Percentiles rank a stretch among this genome's conserved stretches.
Evolutionary conservation across 2,888 invertebrate species (phyloP).

Genomic region (Lissonota sp.): DNA sequence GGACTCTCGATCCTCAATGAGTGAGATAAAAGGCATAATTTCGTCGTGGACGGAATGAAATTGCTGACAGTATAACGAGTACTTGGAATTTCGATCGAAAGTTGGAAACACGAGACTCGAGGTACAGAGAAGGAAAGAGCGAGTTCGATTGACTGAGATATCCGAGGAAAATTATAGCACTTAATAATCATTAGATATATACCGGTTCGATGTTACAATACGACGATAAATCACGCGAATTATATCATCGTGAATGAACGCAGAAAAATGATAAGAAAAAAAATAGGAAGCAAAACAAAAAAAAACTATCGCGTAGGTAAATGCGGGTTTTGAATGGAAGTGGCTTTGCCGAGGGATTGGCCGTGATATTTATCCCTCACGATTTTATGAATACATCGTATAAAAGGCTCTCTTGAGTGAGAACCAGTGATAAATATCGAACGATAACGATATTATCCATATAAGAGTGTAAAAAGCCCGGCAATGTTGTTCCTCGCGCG

Average conservation of each 20-base stretch:
- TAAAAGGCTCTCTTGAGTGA: constrained; percentile 48
- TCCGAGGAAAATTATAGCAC: constrained; percentile 62
- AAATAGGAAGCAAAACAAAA: constrained; percentile 29
- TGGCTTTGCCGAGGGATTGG: constrained; percentile 55
- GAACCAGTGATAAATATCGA: constrained; percentile 68
- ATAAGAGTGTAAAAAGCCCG: constrained; percentile 58
- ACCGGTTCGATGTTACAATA: constrained; percentile 60
- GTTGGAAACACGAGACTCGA: constrained; percentile 19
- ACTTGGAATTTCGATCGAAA: constrained; percentile 33
- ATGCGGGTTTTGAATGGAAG: constrained; percentile 47
- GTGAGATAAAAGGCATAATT: constrained; percentile 12
- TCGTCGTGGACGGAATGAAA: constrained; percentile 13
- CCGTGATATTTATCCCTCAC: constrained; percentile 65
- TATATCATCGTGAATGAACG: constrained; percentile 59
- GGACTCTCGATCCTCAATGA: neutral
- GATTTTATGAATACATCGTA: constrained; percentile 58
- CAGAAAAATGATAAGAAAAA: neutral
- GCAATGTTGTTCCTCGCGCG: constrained; percentile 28
- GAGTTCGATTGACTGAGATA: constrained; percentile 54
- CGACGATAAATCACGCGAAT: constrained; percentile 60
- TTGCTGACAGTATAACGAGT: constrained; percentile 42
- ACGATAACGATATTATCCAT: constrained; percentile 70
- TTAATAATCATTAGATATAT: constrained; percentile 61
- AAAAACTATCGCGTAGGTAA: constrained; percentile 40
- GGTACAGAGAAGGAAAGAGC: neutral